These are phyloP conservation scores for Arrhamphus sclerolepis DNA, from an alignment of 2,797 vertebrate genomes.

Conservation along the genomic window DNA sequence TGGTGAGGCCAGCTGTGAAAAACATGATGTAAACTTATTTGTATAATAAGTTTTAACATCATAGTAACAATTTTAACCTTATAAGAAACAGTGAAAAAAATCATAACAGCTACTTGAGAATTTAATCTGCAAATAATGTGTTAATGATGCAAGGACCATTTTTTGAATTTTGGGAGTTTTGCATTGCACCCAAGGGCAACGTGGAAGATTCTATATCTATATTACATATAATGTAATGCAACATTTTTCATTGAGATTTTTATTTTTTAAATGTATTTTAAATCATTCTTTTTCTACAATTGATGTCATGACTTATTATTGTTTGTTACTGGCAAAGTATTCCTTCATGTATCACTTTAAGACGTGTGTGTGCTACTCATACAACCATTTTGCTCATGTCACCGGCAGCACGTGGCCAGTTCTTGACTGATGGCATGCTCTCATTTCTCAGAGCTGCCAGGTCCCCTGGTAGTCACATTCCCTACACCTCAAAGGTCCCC, in stretches of 20 bases:
- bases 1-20: no score
- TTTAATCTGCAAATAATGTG: no score
- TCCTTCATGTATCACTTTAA: constrained; percentile 27
- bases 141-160: no score
- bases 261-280: constrained; percentile 1
- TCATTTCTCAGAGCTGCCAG: constrained; percentile 52
- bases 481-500: constrained; percentile 50
- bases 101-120: no score
- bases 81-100: no score
- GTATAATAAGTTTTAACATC: no score
- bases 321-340: constrained; percentile 24
- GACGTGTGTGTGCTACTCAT: constrained; percentile 40
- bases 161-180: no score
- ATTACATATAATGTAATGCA: no score
- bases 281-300: background rate
- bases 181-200: no score
- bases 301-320: background rate
- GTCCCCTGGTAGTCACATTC: constrained; percentile 57
- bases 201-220: no score
- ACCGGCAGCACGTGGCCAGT: constrained; percentile 54
- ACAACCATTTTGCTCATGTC: constrained; percentile 40
- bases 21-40: no score
- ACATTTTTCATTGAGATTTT: background rate
- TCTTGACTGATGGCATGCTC: constrained; percentile 67
- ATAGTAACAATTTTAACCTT: no score